A percentile compares a stretch with the other conserved stretches of the same genome.
Evolutionary conservation across 2,113 vertebrate genomes (phyloP).

Genomic region (Scartelaos histophorus): DNA sequence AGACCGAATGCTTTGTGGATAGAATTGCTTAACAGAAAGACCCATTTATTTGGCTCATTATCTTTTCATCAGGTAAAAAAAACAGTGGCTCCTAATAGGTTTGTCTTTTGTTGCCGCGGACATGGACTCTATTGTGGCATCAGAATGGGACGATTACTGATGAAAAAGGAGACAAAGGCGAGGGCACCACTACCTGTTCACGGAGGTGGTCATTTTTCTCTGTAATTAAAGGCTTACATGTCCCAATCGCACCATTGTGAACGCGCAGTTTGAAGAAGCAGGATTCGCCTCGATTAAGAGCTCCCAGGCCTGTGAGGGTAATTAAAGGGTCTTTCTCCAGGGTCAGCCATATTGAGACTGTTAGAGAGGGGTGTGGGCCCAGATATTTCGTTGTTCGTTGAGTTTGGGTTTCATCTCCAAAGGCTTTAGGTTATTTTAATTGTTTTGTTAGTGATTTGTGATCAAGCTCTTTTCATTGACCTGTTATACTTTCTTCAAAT

Average conservation of each 20-base stretch:
- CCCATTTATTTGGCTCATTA: conserved; percentile 44
- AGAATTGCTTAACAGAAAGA: conserved; percentile 35
- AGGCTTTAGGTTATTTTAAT: no score
- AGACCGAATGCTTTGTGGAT: conserved; percentile 12
- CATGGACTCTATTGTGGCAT: conserved; percentile 68
- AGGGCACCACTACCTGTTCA: conserved; percentile 68
- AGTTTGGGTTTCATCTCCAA: background rate
- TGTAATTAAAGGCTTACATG: conserved; percentile 72
- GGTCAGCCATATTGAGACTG: conserved; percentile 57
- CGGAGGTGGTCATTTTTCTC: conserved; percentile 64
- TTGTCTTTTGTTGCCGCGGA: conserved; percentile 38
- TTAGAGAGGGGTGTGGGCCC: conserved; percentile 24
- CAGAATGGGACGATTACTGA: conserved; percentile 64
- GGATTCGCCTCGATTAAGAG: conserved; percentile 63
- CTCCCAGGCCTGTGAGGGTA: conserved; percentile 66
- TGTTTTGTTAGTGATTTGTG: no score
- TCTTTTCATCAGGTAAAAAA: conserved; percentile 43
- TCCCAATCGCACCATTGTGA: conserved; percentile 61
- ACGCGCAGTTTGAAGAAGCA: conserved; percentile 55
- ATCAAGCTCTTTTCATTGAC: no score
- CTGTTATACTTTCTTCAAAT: no score
- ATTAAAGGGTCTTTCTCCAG: conserved; percentile 65
- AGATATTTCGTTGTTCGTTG: conserved; percentile 42
- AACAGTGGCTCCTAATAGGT: conserved; percentile 23
- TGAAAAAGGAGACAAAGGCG: conserved; percentile 49